phyloP scores from a whole-genome alignment of 1,140 invertebrate species.

The Drosophila sturtevanti region DNA sequence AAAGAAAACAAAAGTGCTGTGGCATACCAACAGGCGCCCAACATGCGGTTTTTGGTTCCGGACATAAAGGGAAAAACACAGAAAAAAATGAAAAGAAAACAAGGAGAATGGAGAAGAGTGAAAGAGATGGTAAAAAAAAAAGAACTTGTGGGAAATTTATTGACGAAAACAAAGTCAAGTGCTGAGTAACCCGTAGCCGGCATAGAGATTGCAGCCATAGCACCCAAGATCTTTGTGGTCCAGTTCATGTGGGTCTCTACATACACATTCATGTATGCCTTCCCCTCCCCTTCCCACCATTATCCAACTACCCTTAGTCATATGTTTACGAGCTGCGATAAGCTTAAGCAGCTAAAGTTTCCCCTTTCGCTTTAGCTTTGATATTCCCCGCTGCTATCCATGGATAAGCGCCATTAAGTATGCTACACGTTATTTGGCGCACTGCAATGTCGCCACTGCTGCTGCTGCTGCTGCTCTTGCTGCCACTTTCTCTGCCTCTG shows the following conservation, averaged over 20 bases:
- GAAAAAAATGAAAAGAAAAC: slow-evolving; percentile 13
- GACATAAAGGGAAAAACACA: slow-evolving; percentile 20
- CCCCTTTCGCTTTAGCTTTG: not conserved
- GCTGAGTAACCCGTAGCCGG: slow-evolving; percentile 41
- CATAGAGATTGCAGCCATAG: slow-evolving; percentile 54
- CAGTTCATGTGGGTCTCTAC: slow-evolving; percentile 16
- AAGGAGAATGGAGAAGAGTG: not conserved
- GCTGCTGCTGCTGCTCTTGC: not conserved
- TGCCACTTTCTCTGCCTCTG: not conserved
- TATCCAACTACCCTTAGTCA: slow-evolving; percentile 20
- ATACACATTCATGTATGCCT: no score
- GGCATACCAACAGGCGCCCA: slow-evolving; percentile 65
- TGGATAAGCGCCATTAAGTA: slow-evolving; percentile 52
- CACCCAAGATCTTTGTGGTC: slow-evolving; percentile 34
- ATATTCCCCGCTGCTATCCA: not conserved
- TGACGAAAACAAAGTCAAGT: slow-evolving; percentile 76
- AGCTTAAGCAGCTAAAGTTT: slow-evolving; percentile 50
- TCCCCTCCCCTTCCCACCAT: not conserved
- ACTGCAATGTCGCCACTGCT: slow-evolving; percentile 58
- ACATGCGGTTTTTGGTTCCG: slow-evolving; percentile 52
- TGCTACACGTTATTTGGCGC: slow-evolving; percentile 58
- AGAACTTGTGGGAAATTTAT: slow-evolving; percentile 69
- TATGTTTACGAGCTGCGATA: slow-evolving; percentile 73
- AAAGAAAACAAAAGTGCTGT: slow-evolving; percentile 47
- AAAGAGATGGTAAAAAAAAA: not conserved